A percentile compares a stretch with the other conserved stretches of the same genome.
Evolutionary conservation across 2,113 vertebrate species (phyloP).

Genomic region (Oenanthe oenanthe): DNA sequence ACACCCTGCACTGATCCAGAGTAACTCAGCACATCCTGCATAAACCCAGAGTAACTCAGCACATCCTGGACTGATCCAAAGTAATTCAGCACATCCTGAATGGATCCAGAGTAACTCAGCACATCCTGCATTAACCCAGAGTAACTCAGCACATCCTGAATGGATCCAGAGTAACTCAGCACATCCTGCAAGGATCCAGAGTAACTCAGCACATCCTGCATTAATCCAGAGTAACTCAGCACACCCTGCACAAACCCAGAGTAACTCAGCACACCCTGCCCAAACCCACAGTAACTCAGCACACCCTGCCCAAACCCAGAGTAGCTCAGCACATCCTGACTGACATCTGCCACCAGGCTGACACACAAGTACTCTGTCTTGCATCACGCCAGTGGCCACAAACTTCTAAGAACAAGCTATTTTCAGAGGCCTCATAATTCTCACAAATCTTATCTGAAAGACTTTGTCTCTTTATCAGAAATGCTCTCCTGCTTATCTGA

Average conservation of each 20-base stretch:
- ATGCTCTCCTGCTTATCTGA: neutral
- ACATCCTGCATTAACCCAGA: too few relatives aligned
- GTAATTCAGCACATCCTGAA: too few relatives aligned
- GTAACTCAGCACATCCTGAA: too few relatives aligned
- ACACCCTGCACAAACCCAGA: too few relatives aligned
- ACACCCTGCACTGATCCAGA: neutral
- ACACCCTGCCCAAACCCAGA: neutral
- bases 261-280: neutral
- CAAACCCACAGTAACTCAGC: neutral
- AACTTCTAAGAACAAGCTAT: neutral
- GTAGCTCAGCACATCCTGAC: neutral
- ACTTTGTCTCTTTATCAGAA: neutral
- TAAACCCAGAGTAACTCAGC: neutral
- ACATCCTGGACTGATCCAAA: too few relatives aligned
- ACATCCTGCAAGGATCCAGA: too few relatives aligned
- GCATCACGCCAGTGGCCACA: rapidly evolving
- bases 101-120: too few relatives aligned
- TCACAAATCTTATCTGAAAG: neutral
- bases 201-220: too few relatives aligned
- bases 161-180: too few relatives aligned
- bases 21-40: neutral
- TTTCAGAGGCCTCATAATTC: neutral
- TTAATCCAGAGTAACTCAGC: too few relatives aligned
- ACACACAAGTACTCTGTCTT: neutral
- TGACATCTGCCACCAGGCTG: neutral